Conservation (phyloP, 2,113 vertebrate species). For the Crotalus helleri region DNA sequence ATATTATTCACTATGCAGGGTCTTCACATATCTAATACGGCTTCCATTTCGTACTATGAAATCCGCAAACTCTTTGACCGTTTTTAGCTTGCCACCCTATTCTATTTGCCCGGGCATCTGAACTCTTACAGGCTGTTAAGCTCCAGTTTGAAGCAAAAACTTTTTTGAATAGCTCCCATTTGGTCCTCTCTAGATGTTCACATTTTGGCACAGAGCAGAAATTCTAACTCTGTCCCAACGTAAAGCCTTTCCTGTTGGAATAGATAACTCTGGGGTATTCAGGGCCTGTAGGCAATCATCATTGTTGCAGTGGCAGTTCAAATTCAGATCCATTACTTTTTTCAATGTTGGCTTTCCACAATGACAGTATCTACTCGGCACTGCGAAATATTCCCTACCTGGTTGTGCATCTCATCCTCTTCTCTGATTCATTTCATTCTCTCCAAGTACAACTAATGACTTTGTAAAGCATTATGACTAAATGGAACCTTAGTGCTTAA, state of each 20-base stretch:
- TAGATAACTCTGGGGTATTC: conserved; percentile 24
- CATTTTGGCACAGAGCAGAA: conserved; percentile 16
- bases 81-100: conserved; percentile 59
- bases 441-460: conserved; percentile 51
- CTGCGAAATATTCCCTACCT: conserved; percentile 18
- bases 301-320: conserved; percentile 39
- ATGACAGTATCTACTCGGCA: conserved; percentile 30
- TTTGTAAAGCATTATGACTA: conserved; percentile 62
- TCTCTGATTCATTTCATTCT: conserved; percentile 55
- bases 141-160: conserved; percentile 35
- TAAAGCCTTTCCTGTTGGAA: rapidly evolving
- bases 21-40: conserved; percentile 27
- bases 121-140: background rate
- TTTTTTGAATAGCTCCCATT: background rate
- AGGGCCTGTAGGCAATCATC: background rate
- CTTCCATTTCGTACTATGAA: conserved; percentile 48
- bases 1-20: conserved; percentile 38
- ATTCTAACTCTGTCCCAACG: background rate
- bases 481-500: conserved; percentile 57
- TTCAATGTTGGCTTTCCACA: background rate
- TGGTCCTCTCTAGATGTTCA: background rate
- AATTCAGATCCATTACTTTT: conserved; percentile 26
- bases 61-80: conserved; percentile 55
- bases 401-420: conserved; percentile 47
- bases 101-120: conserved; percentile 42